Evolutionary conservation across 2,113 vertebrate species (phyloP).

Genomic region (Todiramphus saurophagus): DNA sequence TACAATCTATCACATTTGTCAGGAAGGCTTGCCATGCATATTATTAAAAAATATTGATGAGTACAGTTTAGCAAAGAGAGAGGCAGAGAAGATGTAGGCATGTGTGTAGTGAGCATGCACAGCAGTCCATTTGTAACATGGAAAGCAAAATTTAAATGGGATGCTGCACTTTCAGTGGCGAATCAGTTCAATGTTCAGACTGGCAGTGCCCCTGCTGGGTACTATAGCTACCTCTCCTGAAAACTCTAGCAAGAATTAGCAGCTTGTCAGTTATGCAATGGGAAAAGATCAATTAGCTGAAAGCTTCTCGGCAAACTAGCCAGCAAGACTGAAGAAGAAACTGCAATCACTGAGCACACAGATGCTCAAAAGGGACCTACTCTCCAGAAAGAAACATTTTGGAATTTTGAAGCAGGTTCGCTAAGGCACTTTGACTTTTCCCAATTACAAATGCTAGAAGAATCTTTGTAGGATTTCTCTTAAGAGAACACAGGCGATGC

Average conservation of each 20-base stretch:
- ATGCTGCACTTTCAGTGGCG: background rate
- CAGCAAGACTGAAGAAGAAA: background rate
- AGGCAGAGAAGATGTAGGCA: background rate
- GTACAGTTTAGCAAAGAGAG: background rate
- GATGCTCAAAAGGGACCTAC: background rate
- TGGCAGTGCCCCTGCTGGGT: background rate
- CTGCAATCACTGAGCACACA: background rate
- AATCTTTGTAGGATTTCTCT: background rate
- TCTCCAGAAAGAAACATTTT: background rate
- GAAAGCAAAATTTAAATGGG: background rate
- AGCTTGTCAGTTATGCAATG: background rate
- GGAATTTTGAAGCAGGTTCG: background rate
- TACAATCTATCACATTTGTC: slow-evolving; percentile 4
- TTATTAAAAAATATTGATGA: background rate
- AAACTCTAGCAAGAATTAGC: background rate
- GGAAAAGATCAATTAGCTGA: background rate
- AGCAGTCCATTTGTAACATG: background rate
- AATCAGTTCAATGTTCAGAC: background rate
- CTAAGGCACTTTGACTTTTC: background rate
- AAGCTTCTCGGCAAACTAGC: background rate
- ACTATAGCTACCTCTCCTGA: background rate
- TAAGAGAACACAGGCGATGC: background rate
- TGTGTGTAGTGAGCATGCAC: background rate
- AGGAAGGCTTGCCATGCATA: background rate
- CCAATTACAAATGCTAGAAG: background rate